Percentiles rank a stretch among this genome's conserved stretches.
phyloP scores from a whole-genome alignment of 2,797 vertebrate species.

The Balearica regulorum region DNA sequence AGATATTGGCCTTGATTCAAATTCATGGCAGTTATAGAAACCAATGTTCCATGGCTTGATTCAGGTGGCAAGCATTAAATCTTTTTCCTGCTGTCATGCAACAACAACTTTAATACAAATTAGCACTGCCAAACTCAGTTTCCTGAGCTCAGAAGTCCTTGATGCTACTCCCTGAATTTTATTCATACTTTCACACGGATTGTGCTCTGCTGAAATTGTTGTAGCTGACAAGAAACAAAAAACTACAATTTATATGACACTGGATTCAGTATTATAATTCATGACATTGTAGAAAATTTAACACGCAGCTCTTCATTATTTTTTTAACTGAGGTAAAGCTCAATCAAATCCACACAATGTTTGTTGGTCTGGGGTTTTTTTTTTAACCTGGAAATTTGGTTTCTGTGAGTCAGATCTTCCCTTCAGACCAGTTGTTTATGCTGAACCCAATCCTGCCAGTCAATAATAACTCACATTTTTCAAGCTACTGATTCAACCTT shows the following conservation, averaged over 20 bases:
- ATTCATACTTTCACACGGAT: constrained; percentile 73
- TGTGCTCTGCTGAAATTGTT: constrained; percentile 69
- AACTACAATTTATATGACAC: constrained; percentile 68
- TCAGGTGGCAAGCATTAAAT: constrained; percentile 86
- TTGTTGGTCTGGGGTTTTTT: background rate
- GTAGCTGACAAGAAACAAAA: constrained; percentile 69
- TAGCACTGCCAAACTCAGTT: constrained; percentile 83
- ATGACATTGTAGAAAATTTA: constrained; percentile 59
- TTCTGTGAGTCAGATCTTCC: constrained; percentile 40
- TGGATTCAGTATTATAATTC: constrained; percentile 63
- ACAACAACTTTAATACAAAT: constrained; percentile 87
- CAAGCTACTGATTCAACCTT: constrained; percentile 2
- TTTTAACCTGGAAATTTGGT: constrained; percentile 42
- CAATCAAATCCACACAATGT: constrained; percentile 48
- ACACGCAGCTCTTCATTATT: constrained; percentile 63
- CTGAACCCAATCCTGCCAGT: constrained; percentile 56
- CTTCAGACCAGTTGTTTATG: constrained; percentile 58
- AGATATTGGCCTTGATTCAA: constrained; percentile 84
- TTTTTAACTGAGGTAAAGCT: constrained; percentile 65
- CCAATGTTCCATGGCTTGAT: constrained; percentile 82
- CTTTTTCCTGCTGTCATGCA: constrained; percentile 85
- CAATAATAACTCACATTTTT: constrained; percentile 62
- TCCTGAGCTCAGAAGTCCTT: constrained; percentile 79
- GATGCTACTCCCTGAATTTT: constrained; percentile 79
- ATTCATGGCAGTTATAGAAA: constrained; percentile 84